Evolutionary conservation across 2,888 invertebrate genomes (phyloP).

Genomic region (Callimorpha dominula): DNA sequence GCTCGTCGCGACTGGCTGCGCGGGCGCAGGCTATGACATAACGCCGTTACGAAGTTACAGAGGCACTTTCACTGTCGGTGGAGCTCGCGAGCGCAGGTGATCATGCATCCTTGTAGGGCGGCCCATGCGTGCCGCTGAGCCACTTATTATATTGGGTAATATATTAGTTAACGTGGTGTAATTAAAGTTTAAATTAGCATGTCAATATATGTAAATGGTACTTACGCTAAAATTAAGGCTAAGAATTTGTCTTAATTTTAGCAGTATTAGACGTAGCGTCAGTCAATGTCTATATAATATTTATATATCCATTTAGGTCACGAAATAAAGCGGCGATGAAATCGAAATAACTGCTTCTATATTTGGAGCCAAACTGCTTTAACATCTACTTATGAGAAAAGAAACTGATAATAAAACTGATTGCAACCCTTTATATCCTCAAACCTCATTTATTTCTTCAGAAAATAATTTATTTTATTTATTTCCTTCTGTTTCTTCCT

Average conservation of each 20-base stretch:
- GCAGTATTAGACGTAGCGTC: no score
- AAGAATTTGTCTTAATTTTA: not conserved
- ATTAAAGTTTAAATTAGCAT: constrained; percentile 25
- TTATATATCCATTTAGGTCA: no score
- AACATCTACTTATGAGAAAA: no score
- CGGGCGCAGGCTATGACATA: constrained; percentile 75
- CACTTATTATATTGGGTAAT: constrained; percentile 39
- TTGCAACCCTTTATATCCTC: no score
- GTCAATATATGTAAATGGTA: not conserved
- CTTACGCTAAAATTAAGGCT: not conserved
- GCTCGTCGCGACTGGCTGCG: constrained; percentile 72
- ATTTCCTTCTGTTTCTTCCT: no score
- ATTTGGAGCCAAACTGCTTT: no score
- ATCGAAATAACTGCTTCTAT: no score
- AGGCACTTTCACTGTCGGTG: constrained; percentile 79
- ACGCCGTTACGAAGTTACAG: constrained; percentile 74
- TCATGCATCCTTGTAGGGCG: constrained; percentile 65
- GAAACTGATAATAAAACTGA: no score
- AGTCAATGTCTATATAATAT: no score
- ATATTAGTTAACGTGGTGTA: constrained; percentile 39
- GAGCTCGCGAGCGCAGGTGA: constrained; percentile 53
- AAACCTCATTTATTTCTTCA: no score
- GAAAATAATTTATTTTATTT: no score
- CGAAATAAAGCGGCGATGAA: no score
- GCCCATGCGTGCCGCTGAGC: constrained; percentile 44